Evolutionary conservation across 2,797 vertebrate species (phyloP), one percentile per base, ranked within the genome.

Genomic region (Acanthis flammea): DNA sequence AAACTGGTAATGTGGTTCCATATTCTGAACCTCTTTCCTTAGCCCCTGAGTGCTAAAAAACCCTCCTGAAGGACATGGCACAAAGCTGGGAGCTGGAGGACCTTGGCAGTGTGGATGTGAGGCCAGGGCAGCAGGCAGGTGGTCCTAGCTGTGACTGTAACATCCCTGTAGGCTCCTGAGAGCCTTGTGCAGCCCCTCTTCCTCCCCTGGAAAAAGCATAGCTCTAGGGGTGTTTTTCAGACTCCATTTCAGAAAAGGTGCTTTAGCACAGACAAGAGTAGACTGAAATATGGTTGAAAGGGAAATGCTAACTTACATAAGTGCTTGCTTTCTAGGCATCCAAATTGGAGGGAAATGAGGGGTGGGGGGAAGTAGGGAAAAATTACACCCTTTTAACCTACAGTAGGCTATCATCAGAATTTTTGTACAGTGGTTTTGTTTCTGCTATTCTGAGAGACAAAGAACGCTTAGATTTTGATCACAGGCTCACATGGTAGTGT

Each of bases 71-170:
- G 30, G 33, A 22, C 27, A 12, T 0, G 0, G 13, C 14, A 7
- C n/a, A 14, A 4, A 60, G 48, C 10, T 28, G 57, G 1, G 6
- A 5, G 27, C 4, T 22, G 4, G 24, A 55, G 58, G 6, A 17
- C 6, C 3, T 6, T 19, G 28, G 13, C 17, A 3, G 2, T 2
- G 3, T 0, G 0, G 12, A 23, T 37, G 9, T 31, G 19, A 17
- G 1, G 3, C 22, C 22, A 4, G 11, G 7, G n/a, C 47, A 5
- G 53, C 6, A 8, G 53, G 39, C 42, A 45, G 7, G 19, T 12
- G 5, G 0, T 4, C 10, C 30, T 4, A 7, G n/a, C 12, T 25
- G 50, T 31, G 45, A 7, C 9, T 47, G 28, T 1, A 25, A 17
- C 8, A 23, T 6, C 3, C 3, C 0, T 22, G 45, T 2, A 7